A percentile compares a stretch with the other conserved stretches of the same genome.
Evolutionary conservation across 2,888 invertebrate genomes (phyloP).

Genomic region (Iselma pallidipennis): DNA sequence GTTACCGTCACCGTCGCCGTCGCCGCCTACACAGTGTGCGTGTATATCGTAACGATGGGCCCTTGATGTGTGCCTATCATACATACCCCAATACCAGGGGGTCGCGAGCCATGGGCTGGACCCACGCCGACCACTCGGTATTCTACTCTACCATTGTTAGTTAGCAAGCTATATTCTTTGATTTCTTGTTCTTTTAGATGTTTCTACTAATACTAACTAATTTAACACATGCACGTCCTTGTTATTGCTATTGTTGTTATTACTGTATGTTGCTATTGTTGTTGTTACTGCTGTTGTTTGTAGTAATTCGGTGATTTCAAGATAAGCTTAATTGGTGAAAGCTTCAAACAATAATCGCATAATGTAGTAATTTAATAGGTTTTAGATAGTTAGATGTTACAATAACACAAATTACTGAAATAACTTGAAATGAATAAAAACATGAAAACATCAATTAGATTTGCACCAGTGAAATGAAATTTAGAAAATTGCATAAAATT

Average conservation of each 20-base stretch:
- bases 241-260: neutral
- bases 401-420: neutral
- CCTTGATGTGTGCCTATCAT: conserved; percentile 55
- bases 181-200: neutral
- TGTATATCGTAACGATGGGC: conserved; percentile 15
- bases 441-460: too few relatives aligned
- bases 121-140: conserved; percentile 48
- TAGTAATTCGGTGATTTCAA: neutral
- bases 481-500: too few relatives aligned
- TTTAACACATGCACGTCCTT: neutral
- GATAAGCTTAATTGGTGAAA: neutral
- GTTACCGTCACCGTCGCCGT: conserved; percentile 25
- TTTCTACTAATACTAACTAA: too few relatives aligned
- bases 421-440: too few relatives aligned
- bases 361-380: neutral
- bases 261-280: neutral
- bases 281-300: neutral
- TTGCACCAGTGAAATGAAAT: too few relatives aligned
- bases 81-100: conserved; percentile 55
- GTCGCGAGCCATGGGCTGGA: conserved; percentile 52
- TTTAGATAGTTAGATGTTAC: neutral
- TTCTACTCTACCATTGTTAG: conserved; percentile 45
- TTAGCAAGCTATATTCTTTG: conserved; percentile 26
- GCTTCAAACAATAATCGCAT: neutral
- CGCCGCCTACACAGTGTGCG: conserved; percentile 9